phyloP scores from a whole-genome alignment of 2,888 invertebrate genomes.

The Rhopalosiphum nymphaeae region DNA sequence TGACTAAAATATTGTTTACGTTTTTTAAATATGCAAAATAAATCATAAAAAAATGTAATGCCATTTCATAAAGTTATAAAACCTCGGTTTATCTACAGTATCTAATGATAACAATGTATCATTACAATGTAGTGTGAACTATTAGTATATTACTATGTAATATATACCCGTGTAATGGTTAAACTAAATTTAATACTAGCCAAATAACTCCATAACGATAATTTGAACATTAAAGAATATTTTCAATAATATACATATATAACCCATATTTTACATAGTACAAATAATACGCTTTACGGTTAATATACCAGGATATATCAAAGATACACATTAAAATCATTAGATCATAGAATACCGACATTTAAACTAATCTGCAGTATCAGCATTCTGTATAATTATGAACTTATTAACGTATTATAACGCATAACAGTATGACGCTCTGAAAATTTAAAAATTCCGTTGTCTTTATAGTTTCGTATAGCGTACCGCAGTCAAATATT shows the following conservation, averaged over 20 bases:
- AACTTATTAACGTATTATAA: neutral
- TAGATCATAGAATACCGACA: neutral
- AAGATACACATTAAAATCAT: neutral
- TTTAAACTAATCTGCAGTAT: neutral
- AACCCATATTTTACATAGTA: neutral
- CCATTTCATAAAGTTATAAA: neutral
- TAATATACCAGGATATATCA: neutral
- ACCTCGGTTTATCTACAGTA: neutral
- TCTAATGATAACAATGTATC: neutral
- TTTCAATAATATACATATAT: neutral
- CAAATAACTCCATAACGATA: neutral
- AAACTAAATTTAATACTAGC: neutral
- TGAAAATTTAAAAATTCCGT: neutral
- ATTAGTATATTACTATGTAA: neutral
- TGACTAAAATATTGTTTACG: neutral
- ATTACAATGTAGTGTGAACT: neutral
- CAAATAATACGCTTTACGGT: neutral
- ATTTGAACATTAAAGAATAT: neutral
- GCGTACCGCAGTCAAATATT: neutral
- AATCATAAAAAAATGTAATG: neutral
- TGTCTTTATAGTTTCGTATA: neutral
- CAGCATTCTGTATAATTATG: neutral
- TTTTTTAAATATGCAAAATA: neutral
- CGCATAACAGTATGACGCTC: neutral
- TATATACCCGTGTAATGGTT: neutral